Conservation (phyloP, 1,140 invertebrate species). For the Pogonognathellus flavescens region DNA sequence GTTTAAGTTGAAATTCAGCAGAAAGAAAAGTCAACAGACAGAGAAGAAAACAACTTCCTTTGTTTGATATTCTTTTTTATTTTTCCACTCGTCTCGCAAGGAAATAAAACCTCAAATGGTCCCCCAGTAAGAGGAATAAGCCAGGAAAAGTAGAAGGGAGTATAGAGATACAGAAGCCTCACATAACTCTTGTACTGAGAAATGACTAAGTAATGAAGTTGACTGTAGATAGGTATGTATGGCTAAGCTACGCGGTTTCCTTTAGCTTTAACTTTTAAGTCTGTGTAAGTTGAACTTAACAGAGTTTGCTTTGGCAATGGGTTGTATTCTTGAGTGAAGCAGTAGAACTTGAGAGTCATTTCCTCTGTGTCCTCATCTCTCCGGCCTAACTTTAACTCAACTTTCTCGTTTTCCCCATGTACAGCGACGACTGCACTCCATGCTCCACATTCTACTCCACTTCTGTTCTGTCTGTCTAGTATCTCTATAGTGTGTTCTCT, state of each 20-base stretch:
- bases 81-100: conserved; percentile 22
- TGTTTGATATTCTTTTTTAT: conserved; percentile 49
- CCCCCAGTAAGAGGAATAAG: conserved; percentile 14
- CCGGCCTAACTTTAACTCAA: neutral
- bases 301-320: conserved; percentile 9
- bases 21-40: conserved; percentile 9
- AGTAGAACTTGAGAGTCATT: conserved; percentile 22
- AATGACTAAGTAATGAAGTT: conserved; percentile 42
- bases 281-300: conserved; percentile 23
- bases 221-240: neutral
- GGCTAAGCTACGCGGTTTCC: neutral
- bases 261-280: conserved; percentile 4
- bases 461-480: neutral
- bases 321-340: conserved; percentile 22
- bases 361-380: conserved; percentile 9
- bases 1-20: neutral
- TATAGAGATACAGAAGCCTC: neutral
- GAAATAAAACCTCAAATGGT: conserved; percentile 43
- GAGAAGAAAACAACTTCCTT: conserved; percentile 23
- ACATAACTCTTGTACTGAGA: neutral
- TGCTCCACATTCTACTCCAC: neutral
- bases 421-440: neutral
- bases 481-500: neutral
- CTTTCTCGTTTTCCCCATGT: conserved; percentile 7
- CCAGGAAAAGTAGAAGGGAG: neutral